A percentile compares a stretch with the other conserved stretches of the same genome.
These are phyloP conservation scores for Coregonus ussuriensis DNA, from an alignment of 2,797 vertebrate genomes.

Conservation along the genomic window DNA sequence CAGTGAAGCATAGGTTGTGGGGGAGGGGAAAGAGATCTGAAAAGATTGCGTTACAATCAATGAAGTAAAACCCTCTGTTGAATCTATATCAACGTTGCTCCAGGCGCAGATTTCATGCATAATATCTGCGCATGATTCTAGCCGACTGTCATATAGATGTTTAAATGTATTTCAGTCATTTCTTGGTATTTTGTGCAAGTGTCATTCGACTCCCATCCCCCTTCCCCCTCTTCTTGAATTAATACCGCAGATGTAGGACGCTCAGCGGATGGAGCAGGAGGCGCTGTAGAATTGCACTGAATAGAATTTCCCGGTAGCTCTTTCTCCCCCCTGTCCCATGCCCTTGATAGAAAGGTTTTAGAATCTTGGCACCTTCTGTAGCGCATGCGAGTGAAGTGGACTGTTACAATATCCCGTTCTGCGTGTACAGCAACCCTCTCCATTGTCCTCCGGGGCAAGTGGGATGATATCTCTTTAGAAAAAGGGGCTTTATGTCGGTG, in stretches of 20 bases:
- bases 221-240: conserved; percentile 36
- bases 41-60: conserved; percentile 25
- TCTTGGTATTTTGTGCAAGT: conserved; percentile 40
- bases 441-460: not conserved
- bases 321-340: conserved; percentile 8
- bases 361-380: not conserved
- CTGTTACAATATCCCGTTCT: not conserved
- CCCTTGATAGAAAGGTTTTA: conserved; percentile 5
- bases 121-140: conserved; percentile 3
- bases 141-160: conserved; percentile 32
- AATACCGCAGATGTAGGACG: conserved; percentile 55
- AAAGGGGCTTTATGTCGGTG: not conserved
- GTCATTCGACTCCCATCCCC: conserved; percentile 47
- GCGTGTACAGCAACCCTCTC: not conserved
- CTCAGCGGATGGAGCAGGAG: conserved; percentile 44
- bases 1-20: conserved; percentile 22
- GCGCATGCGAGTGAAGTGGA: too few relatives aligned
- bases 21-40: conserved; percentile 44
- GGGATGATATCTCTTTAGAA: not conserved
- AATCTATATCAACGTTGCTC: conserved; percentile 1
- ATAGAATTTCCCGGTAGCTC: conserved; percentile 46
- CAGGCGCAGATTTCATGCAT: not conserved
- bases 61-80: conserved; percentile 17
- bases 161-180: conserved; percentile 23
- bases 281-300: conserved; percentile 49